phyloP scores from a whole-genome alignment of 2,888 invertebrate species.

The Drosophila diplacantha region DNA sequence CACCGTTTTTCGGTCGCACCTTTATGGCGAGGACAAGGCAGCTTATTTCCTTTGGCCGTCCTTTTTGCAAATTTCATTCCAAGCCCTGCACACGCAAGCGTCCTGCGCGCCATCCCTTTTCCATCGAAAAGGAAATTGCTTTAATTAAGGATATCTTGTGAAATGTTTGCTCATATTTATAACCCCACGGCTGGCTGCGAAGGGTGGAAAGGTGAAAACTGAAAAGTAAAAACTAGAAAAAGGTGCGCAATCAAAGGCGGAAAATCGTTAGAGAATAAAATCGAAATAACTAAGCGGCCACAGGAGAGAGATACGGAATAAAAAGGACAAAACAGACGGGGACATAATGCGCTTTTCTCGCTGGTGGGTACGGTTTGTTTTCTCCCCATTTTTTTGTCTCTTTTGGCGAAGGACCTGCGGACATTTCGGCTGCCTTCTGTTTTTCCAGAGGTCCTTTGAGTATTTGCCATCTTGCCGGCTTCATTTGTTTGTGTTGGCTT shows the following conservation, averaged over 20 bases:
- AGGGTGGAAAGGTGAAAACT: constrained; percentile 23
- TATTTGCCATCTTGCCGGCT: constrained; percentile 54
- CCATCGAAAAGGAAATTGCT: constrained; percentile 60
- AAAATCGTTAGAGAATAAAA: constrained; percentile 62
- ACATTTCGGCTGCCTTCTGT: constrained; percentile 36
- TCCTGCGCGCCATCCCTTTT: constrained; percentile 28
- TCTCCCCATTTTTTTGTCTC: neutral
- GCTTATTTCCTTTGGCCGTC: constrained; percentile 61
- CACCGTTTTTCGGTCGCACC: constrained; percentile 60
- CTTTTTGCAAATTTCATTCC: constrained; percentile 68
- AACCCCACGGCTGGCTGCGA: constrained; percentile 30
- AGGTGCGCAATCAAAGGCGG: constrained; percentile 60
- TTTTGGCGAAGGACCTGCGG: constrained; percentile 27
- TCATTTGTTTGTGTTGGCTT: constrained; percentile 48
- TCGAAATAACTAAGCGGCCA: constrained; percentile 62
- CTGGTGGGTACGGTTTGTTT: constrained; percentile 29
- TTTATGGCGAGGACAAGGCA: constrained; percentile 51
- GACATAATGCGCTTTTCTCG: constrained; percentile 60
- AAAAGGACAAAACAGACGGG: constrained; percentile 19
- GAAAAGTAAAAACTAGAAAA: constrained; percentile 36
- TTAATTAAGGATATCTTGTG: constrained; percentile 71
- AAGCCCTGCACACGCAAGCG: constrained; percentile 36
- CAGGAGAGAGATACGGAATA: constrained; percentile 26
- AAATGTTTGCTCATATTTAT: constrained; percentile 68
- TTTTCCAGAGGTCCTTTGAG: constrained; percentile 41